phyloP scores from a whole-genome alignment of 35 echinoderm and acorn worm genomes.

The Chiridota heheva region DNA sequence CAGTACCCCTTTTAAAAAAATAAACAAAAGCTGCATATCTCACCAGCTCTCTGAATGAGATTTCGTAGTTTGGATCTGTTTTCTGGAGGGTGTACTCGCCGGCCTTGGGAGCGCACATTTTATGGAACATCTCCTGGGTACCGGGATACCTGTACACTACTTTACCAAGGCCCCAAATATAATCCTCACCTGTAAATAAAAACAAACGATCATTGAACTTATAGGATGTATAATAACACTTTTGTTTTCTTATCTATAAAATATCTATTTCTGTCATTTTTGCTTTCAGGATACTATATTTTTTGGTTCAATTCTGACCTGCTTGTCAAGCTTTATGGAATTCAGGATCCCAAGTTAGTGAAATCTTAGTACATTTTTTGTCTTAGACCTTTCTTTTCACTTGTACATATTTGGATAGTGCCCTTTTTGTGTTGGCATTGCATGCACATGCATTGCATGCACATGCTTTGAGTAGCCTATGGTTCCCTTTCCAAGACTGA shows the following conservation, averaged over 20 bases:
- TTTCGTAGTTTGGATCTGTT: constrained; percentile 19
- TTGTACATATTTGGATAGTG: too few relatives aligned
- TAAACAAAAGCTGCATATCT: neutral
- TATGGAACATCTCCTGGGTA: constrained; percentile 55
- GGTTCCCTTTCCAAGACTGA: too few relatives aligned
- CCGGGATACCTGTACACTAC: constrained; percentile 45
- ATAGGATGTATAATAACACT: neutral
- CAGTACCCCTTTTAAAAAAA: neutral
- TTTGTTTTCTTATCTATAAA: neutral
- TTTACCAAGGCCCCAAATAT: constrained; percentile 85
- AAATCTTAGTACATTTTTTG: neutral
- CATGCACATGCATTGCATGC: too few relatives aligned
- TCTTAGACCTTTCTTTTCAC: too few relatives aligned
- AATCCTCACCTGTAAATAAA: constrained; percentile 79
- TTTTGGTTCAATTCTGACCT: neutral
- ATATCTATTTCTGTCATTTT: neutral
- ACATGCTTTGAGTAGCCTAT: too few relatives aligned
- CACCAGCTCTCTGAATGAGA: constrained; percentile 56
- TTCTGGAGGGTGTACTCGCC: constrained; percentile 24
- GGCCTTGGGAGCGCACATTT: constrained; percentile 52
- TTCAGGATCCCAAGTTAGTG: neutral
- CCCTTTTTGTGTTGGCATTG: too few relatives aligned
- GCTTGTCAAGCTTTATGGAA: neutral
- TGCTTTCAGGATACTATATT: neutral
- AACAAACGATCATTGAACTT: neutral